Evolutionary conservation across 64 coral and sea anemone genomes (phyloP).

Genomic region (Dendronephthya gigantea): DNA sequence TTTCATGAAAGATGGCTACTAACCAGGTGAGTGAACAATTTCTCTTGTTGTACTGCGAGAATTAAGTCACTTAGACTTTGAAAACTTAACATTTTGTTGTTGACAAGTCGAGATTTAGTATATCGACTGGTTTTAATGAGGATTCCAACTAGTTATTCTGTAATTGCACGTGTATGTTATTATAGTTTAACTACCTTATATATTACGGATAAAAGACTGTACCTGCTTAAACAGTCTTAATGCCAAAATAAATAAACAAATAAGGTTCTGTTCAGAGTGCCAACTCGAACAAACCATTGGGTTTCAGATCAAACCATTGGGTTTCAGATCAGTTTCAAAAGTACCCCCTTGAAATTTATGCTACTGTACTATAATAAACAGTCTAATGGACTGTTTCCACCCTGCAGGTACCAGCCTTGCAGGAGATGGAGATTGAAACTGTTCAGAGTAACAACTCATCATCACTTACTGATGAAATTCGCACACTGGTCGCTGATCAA

Average conservation of each 20-base stretch:
- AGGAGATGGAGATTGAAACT: background rate
- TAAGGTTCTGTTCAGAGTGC: no score
- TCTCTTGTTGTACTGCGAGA: background rate
- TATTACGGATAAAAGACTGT: no score
- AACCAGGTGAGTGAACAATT: background rate
- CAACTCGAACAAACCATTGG: no score
- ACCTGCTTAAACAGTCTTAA: no score
- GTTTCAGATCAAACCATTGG: background rate
- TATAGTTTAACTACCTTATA: no score
- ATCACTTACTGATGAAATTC: background rate
- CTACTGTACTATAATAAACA: background rate
- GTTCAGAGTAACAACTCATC: background rate
- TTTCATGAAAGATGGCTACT: background rate
- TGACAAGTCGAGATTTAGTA: background rate
- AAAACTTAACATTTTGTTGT: background rate
- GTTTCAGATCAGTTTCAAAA: background rate
- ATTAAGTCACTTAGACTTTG: background rate
- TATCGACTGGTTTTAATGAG: no score
- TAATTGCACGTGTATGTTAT: no score
- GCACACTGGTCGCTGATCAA: background rate
- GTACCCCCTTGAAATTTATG: background rate
- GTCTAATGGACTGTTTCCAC: constrained; percentile 1
- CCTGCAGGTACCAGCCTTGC: background rate
- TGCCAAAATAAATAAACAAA: no score
- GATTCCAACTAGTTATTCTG: no score